Conservation (phyloP, 92 coral and sea anemone genomes). For the Parazoanthus darwini region DNA sequence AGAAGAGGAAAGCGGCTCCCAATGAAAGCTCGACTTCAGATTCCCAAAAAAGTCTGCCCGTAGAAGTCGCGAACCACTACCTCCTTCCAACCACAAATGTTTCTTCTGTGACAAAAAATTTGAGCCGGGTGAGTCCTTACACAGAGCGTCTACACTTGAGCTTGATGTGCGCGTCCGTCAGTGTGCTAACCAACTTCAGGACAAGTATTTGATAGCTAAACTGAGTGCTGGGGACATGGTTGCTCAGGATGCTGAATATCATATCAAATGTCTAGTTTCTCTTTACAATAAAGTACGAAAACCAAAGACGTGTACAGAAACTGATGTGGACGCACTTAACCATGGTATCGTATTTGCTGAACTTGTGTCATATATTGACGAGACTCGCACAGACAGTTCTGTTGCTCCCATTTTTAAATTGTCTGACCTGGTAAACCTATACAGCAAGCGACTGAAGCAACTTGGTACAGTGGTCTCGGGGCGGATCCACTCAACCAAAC, state of each 20-base stretch:
- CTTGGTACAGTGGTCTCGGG: background rate
- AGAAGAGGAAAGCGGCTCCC: conserved; percentile 21
- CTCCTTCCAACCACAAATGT: conserved; percentile 26
- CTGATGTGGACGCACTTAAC: background rate
- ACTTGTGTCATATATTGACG: conserved; percentile 50
- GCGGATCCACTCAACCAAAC: conserved; percentile 54
- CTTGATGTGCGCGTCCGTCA: conserved; percentile 27
- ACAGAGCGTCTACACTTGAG: conserved; percentile 44
- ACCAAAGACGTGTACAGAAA: background rate
- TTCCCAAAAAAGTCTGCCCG: conserved; percentile 38
- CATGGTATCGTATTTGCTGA: conserved; percentile 52
- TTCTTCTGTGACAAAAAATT: conserved; percentile 50
- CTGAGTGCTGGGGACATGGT: too few relatives aligned
- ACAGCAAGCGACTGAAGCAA: conserved; percentile 45
- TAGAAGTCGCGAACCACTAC: conserved; percentile 24
- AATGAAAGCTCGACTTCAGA: too few relatives aligned
- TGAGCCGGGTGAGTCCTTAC: conserved; percentile 36
- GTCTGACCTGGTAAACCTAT: conserved; percentile 46
- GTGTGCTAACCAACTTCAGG: conserved; percentile 17
- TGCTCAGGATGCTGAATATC: background rate
- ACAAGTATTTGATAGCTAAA: background rate
- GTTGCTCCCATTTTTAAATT: conserved; percentile 51
- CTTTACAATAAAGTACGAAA: background rate
- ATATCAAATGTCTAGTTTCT: background rate
- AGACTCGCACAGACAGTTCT: conserved; percentile 34